Base-by-base conservation (phyloP, 2,888 invertebrate species). In the Drosophila dives region DNA sequence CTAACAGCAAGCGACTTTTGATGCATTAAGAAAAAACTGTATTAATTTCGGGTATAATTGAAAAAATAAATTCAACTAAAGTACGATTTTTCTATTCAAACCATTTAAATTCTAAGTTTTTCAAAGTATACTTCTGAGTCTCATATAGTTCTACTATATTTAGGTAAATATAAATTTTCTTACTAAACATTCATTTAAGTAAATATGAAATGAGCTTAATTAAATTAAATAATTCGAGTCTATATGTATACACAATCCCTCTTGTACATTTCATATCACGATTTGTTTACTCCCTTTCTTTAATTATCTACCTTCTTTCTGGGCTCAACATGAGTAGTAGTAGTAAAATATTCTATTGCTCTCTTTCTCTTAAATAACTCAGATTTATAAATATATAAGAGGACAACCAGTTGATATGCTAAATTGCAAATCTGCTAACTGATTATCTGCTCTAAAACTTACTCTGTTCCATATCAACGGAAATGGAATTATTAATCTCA, bases 41-140 rank as follows among this genome's bases (percentile, higher is more conserved):
- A 26, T 36, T 49, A 12, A 94, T 95, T 26, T 61, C 3, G 20
- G 40, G 5, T 26, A 15, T 20, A 32, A 42, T 29, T 23, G 10
- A 29, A 54, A 29, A 40, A 26, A 32, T 49, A 40, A 20, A 49
- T 59, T 32, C 26, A 26, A 40, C 17, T 17, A 38, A 2, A 51
- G 36, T 8, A n/a, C 40, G 20, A 50, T 50, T 40, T 20, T 12
- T 26, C 17, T 34, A 50, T 36, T 36, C 15, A n/a, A 15, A 23
- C 29, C 1, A 45, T 4, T 62, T 20, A 26, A 40, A 12, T 26
- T 45, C 45, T 15, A 45, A 15, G 17, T 42, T 51, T 12, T 0
- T 10, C 12, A 50, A 34, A 17, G 23, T 15, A 17, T 3, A 34
- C 53, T 26, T 12, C 6, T 11, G 17, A 36, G 23, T 26, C 26